phyloP scores from a whole-genome alignment of 2,113 vertebrate species.

The Pimephales promelas region DNA sequence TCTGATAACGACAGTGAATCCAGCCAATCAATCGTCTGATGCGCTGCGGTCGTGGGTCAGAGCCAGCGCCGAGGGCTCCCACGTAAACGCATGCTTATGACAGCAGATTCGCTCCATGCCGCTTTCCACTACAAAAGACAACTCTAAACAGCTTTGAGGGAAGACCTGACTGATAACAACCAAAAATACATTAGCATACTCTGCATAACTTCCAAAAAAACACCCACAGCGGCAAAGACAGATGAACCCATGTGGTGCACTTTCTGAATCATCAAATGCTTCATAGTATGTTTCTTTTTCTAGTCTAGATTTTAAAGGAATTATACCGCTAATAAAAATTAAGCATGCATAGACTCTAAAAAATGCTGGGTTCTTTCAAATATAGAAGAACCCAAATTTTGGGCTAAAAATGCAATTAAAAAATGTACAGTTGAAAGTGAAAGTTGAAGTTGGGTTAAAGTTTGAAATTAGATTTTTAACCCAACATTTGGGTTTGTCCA shows the following conservation, averaged over 20 bases:
- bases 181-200: conserved; percentile 24
- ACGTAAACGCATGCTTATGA: conserved; percentile 40
- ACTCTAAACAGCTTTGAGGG: conserved; percentile 28
- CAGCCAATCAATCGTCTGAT: conserved; percentile 65
- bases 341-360: no score
- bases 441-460: no score
- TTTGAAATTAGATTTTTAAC: no score
- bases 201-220: not conserved
- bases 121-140: conserved; percentile 19
- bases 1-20: conserved; percentile 71
- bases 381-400: no score
- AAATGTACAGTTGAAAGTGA: no score
- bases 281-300: not conserved
- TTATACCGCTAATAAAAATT: not conserved
- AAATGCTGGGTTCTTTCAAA: no score
- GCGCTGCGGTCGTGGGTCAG: conserved; percentile 3
- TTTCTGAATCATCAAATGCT: conserved; percentile 14
- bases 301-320: not conserved
- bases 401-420: no score
- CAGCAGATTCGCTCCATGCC: not conserved
- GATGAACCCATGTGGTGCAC: not conserved
- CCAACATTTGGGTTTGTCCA: no score
- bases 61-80: conserved; percentile 20
- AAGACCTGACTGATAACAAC: conserved; percentile 13
- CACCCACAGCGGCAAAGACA: not conserved